Conservation (phyloP, 2,888 invertebrate genomes). For the Alloplasta piceator region DNA sequence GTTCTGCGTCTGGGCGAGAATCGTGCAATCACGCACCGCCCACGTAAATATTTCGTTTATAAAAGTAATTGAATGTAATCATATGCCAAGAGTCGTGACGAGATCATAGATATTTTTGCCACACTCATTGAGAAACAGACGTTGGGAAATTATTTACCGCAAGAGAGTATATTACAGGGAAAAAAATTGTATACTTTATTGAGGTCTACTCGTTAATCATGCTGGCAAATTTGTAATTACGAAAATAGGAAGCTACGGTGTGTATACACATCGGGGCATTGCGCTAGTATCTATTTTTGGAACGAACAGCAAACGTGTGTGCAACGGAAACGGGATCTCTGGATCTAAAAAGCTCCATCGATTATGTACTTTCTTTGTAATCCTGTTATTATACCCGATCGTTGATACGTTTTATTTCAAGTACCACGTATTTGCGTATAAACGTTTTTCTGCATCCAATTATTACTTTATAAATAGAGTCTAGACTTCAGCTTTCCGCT, state of each 20-base stretch:
- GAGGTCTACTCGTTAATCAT: slow-evolving; percentile 35
- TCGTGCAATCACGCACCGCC: slow-evolving; percentile 21
- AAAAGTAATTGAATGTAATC: slow-evolving; percentile 55
- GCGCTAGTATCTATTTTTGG: slow-evolving; percentile 59
- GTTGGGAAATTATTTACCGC: neutral
- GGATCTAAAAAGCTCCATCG: neutral
- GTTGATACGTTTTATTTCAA: slow-evolving; percentile 1
- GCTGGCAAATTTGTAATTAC: slow-evolving; percentile 50
- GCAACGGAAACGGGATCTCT: slow-evolving; percentile 8
- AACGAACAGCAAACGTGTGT: slow-evolving; percentile 35
- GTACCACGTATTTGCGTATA: neutral
- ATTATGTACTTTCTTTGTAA: slow-evolving; percentile 2
- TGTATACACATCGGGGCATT: slow-evolving; percentile 53
- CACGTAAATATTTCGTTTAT: slow-evolving; percentile 38
- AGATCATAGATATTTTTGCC: slow-evolving; percentile 29
- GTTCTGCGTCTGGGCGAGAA: neutral
- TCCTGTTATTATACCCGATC: neutral
- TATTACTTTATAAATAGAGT: slow-evolving; percentile 22
- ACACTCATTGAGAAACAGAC: neutral
- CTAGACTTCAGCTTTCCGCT: slow-evolving; percentile 33
- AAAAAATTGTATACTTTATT: slow-evolving; percentile 12
- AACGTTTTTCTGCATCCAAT: neutral
- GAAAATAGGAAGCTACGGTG: slow-evolving; percentile 49
- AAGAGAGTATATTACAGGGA: neutral
- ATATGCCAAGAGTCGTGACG: slow-evolving; percentile 25